Conservation (phyloP, 2,888 invertebrate species). For the Hirtodrosophila histrioides region DNA sequence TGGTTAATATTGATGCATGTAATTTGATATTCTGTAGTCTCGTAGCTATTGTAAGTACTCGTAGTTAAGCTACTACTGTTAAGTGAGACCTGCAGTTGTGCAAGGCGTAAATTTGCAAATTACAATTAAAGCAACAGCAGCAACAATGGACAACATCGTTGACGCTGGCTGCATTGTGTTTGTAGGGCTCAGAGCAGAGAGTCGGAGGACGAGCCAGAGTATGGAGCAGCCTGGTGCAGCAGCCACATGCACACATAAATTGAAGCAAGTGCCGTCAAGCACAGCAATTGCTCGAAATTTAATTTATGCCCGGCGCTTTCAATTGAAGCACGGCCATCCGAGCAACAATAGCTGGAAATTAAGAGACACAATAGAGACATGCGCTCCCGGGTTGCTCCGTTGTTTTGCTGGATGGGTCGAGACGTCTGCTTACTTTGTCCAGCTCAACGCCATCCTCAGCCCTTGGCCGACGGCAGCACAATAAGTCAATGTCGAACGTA, state of each 20-base stretch:
- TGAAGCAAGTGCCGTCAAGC: constrained; percentile 58
- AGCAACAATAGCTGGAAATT: constrained; percentile 73
- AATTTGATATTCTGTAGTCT: constrained; percentile 34
- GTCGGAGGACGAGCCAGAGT: constrained; percentile 1
- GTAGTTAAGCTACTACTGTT: constrained; percentile 20
- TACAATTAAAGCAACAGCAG: constrained; percentile 55
- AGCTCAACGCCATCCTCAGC: constrained; percentile 2
- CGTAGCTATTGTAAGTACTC: constrained; percentile 16
- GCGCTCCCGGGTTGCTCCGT: constrained; percentile 38
- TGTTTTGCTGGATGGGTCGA: constrained; percentile 20
- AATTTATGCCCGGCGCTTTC: constrained; percentile 72
- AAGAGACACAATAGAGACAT: constrained; percentile 72
- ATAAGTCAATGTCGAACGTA: constrained; percentile 59
- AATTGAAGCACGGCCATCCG: constrained; percentile 46
- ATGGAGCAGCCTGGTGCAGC: constrained; percentile 11
- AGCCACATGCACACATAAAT: constrained; percentile 41
- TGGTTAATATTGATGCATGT: constrained; percentile 38
- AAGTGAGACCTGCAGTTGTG: constrained; percentile 34
- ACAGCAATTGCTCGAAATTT: constrained; percentile 74
- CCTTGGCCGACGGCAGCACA: constrained; percentile 22
- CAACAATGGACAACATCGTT: constrained; percentile 34
- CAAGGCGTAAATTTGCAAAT: constrained; percentile 45
- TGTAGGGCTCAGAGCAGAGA: constrained; percentile 9
- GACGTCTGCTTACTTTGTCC: constrained; percentile 8
- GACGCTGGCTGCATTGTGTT: constrained; percentile 33